Evolutionary conservation across 1,140 invertebrate species (phyloP).

Genomic region (Ylistrum balloti): DNA sequence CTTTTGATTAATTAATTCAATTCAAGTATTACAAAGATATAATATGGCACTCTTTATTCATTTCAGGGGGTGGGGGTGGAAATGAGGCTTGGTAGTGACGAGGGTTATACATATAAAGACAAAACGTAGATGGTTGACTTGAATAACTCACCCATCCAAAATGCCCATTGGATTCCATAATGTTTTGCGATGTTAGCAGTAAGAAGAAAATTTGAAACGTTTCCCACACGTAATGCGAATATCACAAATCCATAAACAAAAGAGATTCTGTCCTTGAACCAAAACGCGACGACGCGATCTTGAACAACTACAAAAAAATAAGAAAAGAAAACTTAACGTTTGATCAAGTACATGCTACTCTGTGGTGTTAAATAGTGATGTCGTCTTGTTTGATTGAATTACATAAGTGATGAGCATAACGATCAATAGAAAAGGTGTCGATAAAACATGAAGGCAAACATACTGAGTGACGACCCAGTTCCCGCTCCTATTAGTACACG

Average conservation of each 20-base stretch:
- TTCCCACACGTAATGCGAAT: slow-evolving; percentile 45
- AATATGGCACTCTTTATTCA: too few relatives aligned
- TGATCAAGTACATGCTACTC: too few relatives aligned
- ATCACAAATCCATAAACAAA: slow-evolving; percentile 51
- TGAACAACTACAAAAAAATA: slow-evolving; percentile 52
- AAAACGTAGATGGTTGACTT: too few relatives aligned
- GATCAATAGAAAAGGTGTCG: background rate
- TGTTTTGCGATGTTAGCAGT: slow-evolving; percentile 46
- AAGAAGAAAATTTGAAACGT: slow-evolving; percentile 52
- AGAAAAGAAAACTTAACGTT: background rate
- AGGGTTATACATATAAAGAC: too few relatives aligned
- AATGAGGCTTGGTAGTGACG: too few relatives aligned
- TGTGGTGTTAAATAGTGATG: too few relatives aligned
- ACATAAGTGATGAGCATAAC: too few relatives aligned
- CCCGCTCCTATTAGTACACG: background rate
- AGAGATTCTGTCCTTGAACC: slow-evolving; percentile 51
- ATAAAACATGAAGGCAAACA: background rate
- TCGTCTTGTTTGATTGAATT: too few relatives aligned
- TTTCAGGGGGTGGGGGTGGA: too few relatives aligned
- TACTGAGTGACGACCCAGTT: background rate
- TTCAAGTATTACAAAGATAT: too few relatives aligned
- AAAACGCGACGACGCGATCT: slow-evolving; percentile 54
- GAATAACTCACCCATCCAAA: slow-evolving; percentile 51
- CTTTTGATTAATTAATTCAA: too few relatives aligned
- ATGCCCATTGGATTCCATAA: slow-evolving; percentile 41